phyloP scores from a whole-genome alignment of 2,888 invertebrate species.

The Troilus luridus region DNA sequence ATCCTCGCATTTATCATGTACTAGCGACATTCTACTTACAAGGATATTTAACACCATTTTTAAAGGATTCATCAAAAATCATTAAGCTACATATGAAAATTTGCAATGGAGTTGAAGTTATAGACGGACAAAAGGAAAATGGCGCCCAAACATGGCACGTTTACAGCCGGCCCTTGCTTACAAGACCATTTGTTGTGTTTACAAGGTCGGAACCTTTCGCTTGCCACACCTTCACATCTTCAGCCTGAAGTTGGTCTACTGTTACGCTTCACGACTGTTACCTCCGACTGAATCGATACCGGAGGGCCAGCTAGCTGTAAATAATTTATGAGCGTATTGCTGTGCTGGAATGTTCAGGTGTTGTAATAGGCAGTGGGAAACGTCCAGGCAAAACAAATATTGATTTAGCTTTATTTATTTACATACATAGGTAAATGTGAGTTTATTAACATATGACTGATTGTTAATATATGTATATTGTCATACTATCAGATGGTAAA shows the following conservation, averaged over 20 bases:
- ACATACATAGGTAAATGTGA: not conserved
- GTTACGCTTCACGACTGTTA: not conserved
- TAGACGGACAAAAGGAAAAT: not conserved
- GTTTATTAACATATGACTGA: too few species aligned
- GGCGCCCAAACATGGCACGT: not conserved
- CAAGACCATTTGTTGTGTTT: not conserved
- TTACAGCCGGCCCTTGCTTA: not conserved
- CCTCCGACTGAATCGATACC: not conserved
- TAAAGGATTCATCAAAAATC: too few species aligned
- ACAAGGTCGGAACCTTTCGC: conserved; percentile 38
- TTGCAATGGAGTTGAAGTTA: not conserved
- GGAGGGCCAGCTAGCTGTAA: not conserved
- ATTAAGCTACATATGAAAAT: not conserved
- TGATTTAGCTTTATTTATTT: not conserved
- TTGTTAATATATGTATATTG: too few species aligned
- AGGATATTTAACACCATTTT: too few species aligned
- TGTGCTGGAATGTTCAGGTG: not conserved
- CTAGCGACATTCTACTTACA: too few species aligned
- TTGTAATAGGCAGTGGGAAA: not conserved
- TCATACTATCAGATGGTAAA: too few species aligned
- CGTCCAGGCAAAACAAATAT: not conserved
- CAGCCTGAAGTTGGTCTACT: not conserved
- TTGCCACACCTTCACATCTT: conserved; percentile 11
- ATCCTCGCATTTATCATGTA: too few species aligned
- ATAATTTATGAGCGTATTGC: conserved; percentile 29